Conservation (phyloP, 2,113 vertebrate species). For the Rostratula benghalensis region DNA sequence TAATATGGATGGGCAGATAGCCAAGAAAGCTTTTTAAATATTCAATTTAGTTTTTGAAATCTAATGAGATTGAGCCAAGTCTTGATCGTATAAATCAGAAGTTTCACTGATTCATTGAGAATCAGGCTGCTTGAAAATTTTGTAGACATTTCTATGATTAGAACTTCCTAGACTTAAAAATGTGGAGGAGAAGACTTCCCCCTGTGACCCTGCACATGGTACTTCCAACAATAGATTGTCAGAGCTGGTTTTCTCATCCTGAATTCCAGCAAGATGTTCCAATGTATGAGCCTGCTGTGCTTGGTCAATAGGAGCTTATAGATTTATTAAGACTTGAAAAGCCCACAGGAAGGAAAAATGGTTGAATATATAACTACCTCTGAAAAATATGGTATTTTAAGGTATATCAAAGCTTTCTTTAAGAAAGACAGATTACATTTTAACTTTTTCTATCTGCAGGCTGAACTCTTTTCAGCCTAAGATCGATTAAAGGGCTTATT, state of each 20-base stretch:
- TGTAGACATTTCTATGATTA: background rate
- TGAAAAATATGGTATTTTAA: background rate
- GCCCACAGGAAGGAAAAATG: background rate
- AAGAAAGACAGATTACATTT: background rate
- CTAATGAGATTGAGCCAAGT: background rate
- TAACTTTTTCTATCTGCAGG: background rate
- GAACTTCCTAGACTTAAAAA: background rate
- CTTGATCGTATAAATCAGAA: background rate
- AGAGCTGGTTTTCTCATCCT: background rate
- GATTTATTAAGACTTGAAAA: background rate
- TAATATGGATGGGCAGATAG: background rate
- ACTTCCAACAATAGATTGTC: background rate
- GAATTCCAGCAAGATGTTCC: background rate
- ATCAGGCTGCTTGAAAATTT: background rate
- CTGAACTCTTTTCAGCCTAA: background rate
- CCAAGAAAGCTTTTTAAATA: background rate
- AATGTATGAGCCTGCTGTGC: background rate
- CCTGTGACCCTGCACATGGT: rapidly evolving
- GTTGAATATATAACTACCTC: background rate
- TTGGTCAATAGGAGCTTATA: background rate
- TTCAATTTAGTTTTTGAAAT: background rate
- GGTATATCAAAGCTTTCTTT: background rate
- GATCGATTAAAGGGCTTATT: background rate
- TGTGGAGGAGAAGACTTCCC: background rate
- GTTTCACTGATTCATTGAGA: background rate